These are phyloP conservation scores for Meandrusa payeni DNA, from an alignment of 2,888 invertebrate genomes.

Conservation along the genomic window DNA sequence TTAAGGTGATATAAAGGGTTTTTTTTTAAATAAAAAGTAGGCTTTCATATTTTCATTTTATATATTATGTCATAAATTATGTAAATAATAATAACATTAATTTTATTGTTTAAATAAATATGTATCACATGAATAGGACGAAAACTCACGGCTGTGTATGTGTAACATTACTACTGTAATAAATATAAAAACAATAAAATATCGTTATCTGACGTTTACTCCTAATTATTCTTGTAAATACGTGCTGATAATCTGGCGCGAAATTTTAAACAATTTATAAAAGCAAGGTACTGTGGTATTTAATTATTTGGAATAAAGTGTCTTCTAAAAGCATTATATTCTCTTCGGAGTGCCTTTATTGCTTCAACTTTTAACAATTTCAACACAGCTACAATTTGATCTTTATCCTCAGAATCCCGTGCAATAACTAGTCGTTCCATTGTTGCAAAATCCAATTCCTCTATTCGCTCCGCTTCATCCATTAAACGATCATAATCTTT, in stretches of 20 bases:
- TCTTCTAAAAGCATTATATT: slow-evolving; percentile 60
- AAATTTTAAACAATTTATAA: slow-evolving; percentile 42
- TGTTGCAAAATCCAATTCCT: slow-evolving; percentile 66
- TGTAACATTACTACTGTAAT: too few relatives aligned
- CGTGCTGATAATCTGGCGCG: slow-evolving; percentile 38
- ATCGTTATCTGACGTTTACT: too few relatives aligned
- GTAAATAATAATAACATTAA: too few relatives aligned
- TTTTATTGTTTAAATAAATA: slow-evolving; percentile 11
- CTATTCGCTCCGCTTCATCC: slow-evolving; percentile 63
- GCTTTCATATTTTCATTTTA: too few relatives aligned
- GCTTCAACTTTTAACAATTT: slow-evolving; percentile 60
- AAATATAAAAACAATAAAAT: too few relatives aligned
- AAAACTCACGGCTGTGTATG: slow-evolving; percentile 1
- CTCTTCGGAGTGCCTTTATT: slow-evolving; percentile 61
- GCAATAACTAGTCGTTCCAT: slow-evolving; percentile 62
- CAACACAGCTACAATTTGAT: slow-evolving; percentile 54
- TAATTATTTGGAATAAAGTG: slow-evolving; percentile 52
- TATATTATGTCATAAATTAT: too few relatives aligned
- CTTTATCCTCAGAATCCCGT: slow-evolving; percentile 53
- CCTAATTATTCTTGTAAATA: too few relatives aligned
- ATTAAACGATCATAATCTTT: slow-evolving; percentile 55
- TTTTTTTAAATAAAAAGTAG: too few relatives aligned
- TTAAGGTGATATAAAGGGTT: too few relatives aligned
- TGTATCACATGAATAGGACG: slow-evolving; percentile 11
- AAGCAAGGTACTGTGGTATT: slow-evolving; percentile 40